These are phyloP conservation scores for Lepidochitona cinerea DNA, from an alignment of 2,888 invertebrate genomes.

Conservation along the genomic window DNA sequence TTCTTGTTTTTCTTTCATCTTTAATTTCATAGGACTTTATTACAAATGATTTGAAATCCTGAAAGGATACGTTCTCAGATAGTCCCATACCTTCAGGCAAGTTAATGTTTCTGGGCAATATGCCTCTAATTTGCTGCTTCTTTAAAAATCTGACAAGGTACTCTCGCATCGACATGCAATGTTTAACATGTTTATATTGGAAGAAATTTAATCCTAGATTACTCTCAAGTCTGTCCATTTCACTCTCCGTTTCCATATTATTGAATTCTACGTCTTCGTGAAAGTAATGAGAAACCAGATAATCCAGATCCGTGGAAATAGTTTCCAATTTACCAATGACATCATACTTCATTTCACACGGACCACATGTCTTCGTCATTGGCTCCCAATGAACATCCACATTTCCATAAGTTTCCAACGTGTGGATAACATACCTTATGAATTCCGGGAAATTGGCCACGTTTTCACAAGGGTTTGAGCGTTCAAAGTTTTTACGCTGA, in stretches of 20 bases:
- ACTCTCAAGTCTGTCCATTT: background rate
- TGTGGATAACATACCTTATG: background rate
- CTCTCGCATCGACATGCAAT: constrained; percentile 3
- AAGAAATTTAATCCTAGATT: background rate
- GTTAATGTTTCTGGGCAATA: background rate
- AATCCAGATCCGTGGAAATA: constrained; percentile 6
- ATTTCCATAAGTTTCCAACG: background rate
- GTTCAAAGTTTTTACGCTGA: too few relatives aligned
- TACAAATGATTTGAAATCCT: background rate
- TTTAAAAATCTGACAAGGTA: background rate
- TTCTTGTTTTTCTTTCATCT: background rate
- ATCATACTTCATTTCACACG: constrained; percentile 14
- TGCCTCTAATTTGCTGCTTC: constrained; percentile 6
- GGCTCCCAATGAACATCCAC: constrained; percentile 11
- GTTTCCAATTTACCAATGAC: constrained; percentile 19
- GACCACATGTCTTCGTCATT: background rate
- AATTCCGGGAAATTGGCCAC: constrained; percentile 19
- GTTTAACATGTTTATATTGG: background rate
- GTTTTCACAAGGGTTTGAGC: too few relatives aligned
- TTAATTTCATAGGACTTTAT: background rate
- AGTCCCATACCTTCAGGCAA: background rate
- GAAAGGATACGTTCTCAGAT: background rate
- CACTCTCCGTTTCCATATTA: background rate
- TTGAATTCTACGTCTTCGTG: background rate
- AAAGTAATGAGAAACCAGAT: background rate